Conservation (phyloP, 2,797 vertebrate species). For the Cossypha caffra region DNA sequence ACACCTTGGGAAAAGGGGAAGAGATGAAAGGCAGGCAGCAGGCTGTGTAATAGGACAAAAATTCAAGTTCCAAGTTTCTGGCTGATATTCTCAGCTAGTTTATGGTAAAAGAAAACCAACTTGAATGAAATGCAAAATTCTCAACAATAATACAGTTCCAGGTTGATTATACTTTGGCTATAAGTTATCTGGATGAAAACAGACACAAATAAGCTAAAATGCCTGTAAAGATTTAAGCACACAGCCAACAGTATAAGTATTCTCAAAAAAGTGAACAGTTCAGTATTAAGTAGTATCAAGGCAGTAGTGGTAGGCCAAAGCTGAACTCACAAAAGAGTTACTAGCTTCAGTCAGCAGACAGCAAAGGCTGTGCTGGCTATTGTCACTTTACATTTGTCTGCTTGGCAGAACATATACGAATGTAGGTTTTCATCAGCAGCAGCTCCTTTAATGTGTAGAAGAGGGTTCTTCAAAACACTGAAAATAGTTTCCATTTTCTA, state of each 20-base stretch:
- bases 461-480: background rate
- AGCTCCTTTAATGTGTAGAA: background rate
- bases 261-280: background rate
- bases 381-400: background rate
- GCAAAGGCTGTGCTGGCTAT: background rate
- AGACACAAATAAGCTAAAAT: background rate
- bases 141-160: background rate
- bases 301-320: background rate
- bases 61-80: background rate
- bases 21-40: background rate
- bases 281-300: background rate
- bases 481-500: background rate
- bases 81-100: background rate
- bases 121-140: background rate
- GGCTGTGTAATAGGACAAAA: background rate
- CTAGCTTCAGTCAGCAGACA: background rate
- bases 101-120: background rate
- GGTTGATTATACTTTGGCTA: background rate
- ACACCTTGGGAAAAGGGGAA: accelerated
- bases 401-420: background rate
- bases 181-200: background rate
- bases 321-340: background rate
- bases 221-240: background rate
- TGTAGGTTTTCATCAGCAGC: background rate
- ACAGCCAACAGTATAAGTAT: accelerated